Base-by-base conservation (phyloP, 2,888 invertebrate species). In the Limnephilus auricula region DNA sequence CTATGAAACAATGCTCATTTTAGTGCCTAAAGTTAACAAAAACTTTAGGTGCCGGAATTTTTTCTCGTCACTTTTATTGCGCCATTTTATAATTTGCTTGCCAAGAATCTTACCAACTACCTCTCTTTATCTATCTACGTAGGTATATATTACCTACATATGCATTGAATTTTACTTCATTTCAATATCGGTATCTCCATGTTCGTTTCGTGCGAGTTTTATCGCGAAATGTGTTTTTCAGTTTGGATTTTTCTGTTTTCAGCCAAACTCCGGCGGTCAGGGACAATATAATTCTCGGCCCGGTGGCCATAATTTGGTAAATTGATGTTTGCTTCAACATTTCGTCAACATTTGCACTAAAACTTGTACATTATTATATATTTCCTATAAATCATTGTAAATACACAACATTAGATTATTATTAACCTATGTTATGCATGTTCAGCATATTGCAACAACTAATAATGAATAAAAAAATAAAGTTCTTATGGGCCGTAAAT, bases 271-370 rank as follows among this genome's bases (percentile, higher is more conserved):
- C 65, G 40, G 78, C 79, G 78, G 87, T 78, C 87, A 78, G 34
- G 87, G 87, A 34, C 87, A 88, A 78, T 88, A 86, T 86, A 12
- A 85, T 37, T 40, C 45, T 2, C 87, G 87, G n/a, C 32, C 78
- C 12, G 87, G 87, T 88, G 78, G 25, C 34, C 78, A 40, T 40
- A 37, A 90, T 65, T 65, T 34, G 90, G 90, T 90, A 90, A 90
- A 80, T 90, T 83, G 30, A 31, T 18, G 45, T 89, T 83, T 83
- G 45, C 25, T 83, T 82, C 80, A 89, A 89, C 32, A 34, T 87
- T 78, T 18, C 50, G 13, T 18, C 25, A 25, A 25, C 25, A 25
- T 65, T 65, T 25, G 65, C 65, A 25, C n/a, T n/a, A 25, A 50
- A 65, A 65, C 65, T 6, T 65, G 65, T 65, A 65, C 25, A 65